phyloP scores from a whole-genome alignment of 35 echinoderm and acorn worm species.

The Eucidaris tribuloides region DNA sequence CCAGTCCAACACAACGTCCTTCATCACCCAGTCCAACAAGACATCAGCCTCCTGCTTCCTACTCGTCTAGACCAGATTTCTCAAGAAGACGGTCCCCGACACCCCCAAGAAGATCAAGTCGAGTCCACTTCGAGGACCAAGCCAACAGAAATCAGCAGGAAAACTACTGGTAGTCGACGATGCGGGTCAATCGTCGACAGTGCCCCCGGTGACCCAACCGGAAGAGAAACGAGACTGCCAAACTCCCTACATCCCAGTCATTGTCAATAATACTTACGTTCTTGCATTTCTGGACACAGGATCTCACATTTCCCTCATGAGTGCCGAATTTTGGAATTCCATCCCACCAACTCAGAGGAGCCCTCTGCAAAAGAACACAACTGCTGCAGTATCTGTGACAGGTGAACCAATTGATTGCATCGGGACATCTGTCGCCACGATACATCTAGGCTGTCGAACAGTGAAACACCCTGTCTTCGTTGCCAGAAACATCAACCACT shows the following conservation, averaged over 20 bases:
- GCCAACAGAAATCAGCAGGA: neutral
- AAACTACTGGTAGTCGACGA: constrained; percentile 32
- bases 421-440: neutral
- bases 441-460: neutral
- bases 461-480: neutral
- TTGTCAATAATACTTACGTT: constrained; percentile 11
- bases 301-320: constrained; percentile 17
- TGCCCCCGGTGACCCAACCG: neutral
- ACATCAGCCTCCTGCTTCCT: neutral
- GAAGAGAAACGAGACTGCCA: neutral
- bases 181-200: neutral
- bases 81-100: neutral
- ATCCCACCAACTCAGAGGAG: neutral
- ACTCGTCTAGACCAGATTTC: neutral
- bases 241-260: constrained; percentile 1
- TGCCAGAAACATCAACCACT: constrained; percentile 4
- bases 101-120: neutral
- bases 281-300: constrained; percentile 12
- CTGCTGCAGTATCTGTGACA: neutral
- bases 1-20: too few species aligned
- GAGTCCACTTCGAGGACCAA: neutral
- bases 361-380: neutral
- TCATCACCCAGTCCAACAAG: neutral
- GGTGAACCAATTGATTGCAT: neutral
- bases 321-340: neutral